Conservation (phyloP, 2,113 vertebrate genomes). For the Lophotis ruficrista region DNA sequence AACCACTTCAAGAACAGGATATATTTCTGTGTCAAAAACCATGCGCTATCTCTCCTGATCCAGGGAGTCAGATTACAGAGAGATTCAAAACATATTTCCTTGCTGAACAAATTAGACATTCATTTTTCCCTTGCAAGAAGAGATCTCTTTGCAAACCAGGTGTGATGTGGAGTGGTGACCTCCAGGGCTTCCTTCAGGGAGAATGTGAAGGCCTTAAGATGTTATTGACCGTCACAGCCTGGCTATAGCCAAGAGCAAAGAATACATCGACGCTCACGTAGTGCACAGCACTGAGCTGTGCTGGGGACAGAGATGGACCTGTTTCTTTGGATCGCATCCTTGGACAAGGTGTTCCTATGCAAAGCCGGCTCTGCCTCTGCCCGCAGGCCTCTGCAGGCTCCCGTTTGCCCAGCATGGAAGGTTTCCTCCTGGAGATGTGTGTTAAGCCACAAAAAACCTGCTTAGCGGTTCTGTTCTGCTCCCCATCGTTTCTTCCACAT, state of each 20-base stretch:
- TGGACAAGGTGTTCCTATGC: background rate
- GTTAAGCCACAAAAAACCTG: background rate
- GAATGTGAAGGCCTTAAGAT: background rate
- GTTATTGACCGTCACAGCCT: background rate
- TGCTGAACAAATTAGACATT: background rate
- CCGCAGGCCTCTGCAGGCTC: background rate
- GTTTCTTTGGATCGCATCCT: background rate
- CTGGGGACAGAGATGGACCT: background rate
- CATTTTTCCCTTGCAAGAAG: background rate
- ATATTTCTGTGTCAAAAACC: constrained; percentile 7
- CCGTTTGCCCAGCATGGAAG: background rate
- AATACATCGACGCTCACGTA: accelerated
- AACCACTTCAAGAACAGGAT: background rate
- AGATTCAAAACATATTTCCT: constrained; percentile 8
- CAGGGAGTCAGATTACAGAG: constrained; percentile 2
- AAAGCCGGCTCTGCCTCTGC: background rate
- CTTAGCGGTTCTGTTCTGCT: background rate
- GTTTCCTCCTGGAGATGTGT: background rate
- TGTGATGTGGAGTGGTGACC: background rate
- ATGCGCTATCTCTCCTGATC: constrained; percentile 8
- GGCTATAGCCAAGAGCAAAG: background rate
- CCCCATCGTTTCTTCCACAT: background rate
- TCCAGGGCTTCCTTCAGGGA: background rate
- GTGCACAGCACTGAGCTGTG: background rate
- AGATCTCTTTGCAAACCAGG: background rate